Percentiles rank a stretch among this genome's conserved stretches.
These are phyloP conservation scores for Mandrillus leucophaeus DNA, from an alignment of 2,113 vertebrate genomes.

Conservation along the genomic window DNA sequence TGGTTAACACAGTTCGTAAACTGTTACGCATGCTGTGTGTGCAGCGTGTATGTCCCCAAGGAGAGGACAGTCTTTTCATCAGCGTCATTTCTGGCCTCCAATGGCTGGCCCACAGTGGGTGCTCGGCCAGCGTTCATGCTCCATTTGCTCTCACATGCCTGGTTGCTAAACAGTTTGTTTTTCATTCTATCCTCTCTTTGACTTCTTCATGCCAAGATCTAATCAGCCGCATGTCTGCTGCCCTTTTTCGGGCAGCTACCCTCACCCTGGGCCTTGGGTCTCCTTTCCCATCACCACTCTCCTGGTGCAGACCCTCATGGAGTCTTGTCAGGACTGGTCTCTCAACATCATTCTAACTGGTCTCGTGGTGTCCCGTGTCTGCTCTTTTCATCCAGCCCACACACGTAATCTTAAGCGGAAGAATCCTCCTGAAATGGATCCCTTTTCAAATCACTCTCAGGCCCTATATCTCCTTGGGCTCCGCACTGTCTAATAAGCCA, in stretches of 20 bases:
- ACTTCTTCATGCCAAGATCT: neutral
- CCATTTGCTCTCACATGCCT: fast-evolving
- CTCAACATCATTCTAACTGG: neutral
- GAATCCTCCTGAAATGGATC: neutral
- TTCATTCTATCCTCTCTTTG: neutral
- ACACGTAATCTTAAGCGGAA: neutral
- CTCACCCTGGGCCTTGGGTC: neutral
- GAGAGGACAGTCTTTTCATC: neutral
- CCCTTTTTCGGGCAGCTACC: neutral
- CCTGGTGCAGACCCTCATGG: neutral
- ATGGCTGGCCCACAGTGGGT: neutral
- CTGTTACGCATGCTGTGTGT: neutral
- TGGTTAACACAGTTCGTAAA: neutral
- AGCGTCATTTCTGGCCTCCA: neutral
- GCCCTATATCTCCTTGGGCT: neutral
- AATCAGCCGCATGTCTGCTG: neutral
- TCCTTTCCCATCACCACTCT: neutral
- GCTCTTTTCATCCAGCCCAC: neutral
- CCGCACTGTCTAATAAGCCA: neutral
- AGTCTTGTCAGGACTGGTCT: neutral
- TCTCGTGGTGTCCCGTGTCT: neutral
- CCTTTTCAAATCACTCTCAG: neutral
- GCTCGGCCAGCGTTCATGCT: neutral
- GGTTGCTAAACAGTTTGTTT: neutral
- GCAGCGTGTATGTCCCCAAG: neutral